Evolutionary conservation across 1,140 invertebrate species (phyloP).

Genomic region (Alviniconcha marisindica): DNA sequence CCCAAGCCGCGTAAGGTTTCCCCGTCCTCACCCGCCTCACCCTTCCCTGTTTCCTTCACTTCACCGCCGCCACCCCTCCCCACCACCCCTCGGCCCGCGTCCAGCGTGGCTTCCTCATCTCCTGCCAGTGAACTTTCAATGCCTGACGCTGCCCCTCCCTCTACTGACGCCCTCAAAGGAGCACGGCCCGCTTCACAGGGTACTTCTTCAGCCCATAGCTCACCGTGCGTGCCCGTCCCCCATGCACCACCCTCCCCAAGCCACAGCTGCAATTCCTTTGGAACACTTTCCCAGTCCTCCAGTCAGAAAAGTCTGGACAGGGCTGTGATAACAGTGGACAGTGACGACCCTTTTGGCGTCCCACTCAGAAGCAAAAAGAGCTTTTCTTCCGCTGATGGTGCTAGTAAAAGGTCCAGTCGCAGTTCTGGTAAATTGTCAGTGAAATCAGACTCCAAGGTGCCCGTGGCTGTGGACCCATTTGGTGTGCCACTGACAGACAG

Average conservation of each 20-base stretch:
- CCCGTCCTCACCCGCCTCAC: slow-evolving; percentile 38
- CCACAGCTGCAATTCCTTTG: slow-evolving; percentile 5
- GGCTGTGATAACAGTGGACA: not conserved
- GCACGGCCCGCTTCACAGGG: not conserved
- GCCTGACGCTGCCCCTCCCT: not conserved
- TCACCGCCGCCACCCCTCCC: slow-evolving; percentile 11
- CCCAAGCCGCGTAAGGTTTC: slow-evolving; percentile 37
- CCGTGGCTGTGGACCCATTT: slow-evolving; percentile 3
- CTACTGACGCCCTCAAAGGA: not conserved
- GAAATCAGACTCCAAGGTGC: slow-evolving; percentile 16
- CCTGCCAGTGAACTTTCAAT: slow-evolving; percentile 10
- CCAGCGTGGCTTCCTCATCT: slow-evolving; percentile 1
- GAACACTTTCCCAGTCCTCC: not conserved
- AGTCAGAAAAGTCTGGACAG: slow-evolving; percentile 20
- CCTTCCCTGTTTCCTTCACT: too few species aligned
- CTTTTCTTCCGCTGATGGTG: slow-evolving; percentile 27
- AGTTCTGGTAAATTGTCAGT: slow-evolving; percentile 4
- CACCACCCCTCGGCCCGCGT: slow-evolving; percentile 2
- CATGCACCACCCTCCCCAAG: not conserved
- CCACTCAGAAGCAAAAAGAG: slow-evolving; percentile 32
- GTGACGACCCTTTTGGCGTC: slow-evolving; percentile 42
- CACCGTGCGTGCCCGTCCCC: not conserved
- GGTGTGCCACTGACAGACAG: slow-evolving; percentile 20
- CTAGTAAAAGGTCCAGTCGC: not conserved
- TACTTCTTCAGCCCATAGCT: slow-evolving; percentile 19